Evolutionary conservation across 2,797 vertebrate species (phyloP), one percentile per base, ranked within the genome.

Genomic region (Fundulus diaphanus): DNA sequence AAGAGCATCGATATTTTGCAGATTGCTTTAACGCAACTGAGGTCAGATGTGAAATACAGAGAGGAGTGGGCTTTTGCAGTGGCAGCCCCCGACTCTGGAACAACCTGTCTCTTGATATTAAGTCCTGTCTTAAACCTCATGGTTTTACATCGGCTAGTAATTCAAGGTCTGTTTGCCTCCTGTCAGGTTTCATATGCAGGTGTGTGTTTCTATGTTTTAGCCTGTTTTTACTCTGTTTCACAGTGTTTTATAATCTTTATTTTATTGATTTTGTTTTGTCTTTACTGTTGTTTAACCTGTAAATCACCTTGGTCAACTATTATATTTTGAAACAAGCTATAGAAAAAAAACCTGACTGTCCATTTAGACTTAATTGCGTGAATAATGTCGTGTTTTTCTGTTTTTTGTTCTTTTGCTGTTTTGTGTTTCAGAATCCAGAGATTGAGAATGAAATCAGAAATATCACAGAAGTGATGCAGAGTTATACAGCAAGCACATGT

Each of bases 381-480:
- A 78, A 22, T 51, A 59, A 44, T 3, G 3, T 9, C 11, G 15
- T 46, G 8, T 46, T 46, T 33, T 5, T 1, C n/a, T n/a, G n/a
- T n/a, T n/a, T n/a, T n/a, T n/a, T n/a, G n/a, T n/a, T n/a, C 37
- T 11, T 59, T 51, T 68, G 48, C 12, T 27, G 3, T 79, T 11
- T 56, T 73, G 0, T 79, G 2, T 78, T 88, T 81, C 66, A 85
- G 77, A 73, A 56, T 2, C 76, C 79, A 67, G 67, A 80, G 73
- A 82, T 86, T 1, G 82, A 90, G 35, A 92, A 93, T 61, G 51
- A 61, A 8, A 85, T 88, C 9, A 78, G 82, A 75, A 90, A 88
- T 70, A 81, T 91, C 37, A 90, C 73, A 46, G 84, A 81, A 72
- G 46, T 69, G 0, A 82, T 73, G 18, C 33, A 70, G 5, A 82